These are phyloP conservation scores for Hephaestus fuliginosus DNA, from an alignment of 2,797 vertebrate species.

Conservation along the genomic window DNA sequence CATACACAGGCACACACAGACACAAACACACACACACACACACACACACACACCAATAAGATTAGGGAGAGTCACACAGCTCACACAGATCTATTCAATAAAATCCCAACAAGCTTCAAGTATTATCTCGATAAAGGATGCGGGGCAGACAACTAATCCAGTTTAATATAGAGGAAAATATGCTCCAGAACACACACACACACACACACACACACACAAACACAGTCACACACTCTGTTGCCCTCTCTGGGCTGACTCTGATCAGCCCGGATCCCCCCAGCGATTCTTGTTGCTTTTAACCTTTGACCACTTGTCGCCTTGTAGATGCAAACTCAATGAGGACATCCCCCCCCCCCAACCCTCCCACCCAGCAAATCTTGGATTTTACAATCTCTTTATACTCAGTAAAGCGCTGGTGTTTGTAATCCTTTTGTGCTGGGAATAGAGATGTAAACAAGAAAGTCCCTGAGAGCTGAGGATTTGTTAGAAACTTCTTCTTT, in stretches of 20 bases:
- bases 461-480: slow-evolving; percentile 66
- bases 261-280: slow-evolving; percentile 10
- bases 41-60: slow-evolving; percentile 43
- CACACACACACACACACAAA: background rate
- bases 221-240: slow-evolving; percentile 7
- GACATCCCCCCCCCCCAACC: slow-evolving; percentile 37
- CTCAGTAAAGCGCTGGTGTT: slow-evolving; percentile 54
- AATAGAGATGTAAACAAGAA: slow-evolving; percentile 70
- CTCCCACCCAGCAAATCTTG: slow-evolving; percentile 28
- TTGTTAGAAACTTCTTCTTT: slow-evolving; percentile 33
- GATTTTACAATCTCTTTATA: slow-evolving; percentile 62
- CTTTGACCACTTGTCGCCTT: slow-evolving; percentile 48
- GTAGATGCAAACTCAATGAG: slow-evolving; percentile 36
- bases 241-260: background rate
- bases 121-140: slow-evolving; percentile 80
- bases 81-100: slow-evolving; percentile 75
- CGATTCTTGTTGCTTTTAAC: slow-evolving; percentile 46
- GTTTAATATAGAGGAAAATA: slow-evolving; percentile 77
- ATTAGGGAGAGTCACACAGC: slow-evolving; percentile 76
- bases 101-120: slow-evolving; percentile 73
- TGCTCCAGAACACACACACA: slow-evolving; percentile 47
- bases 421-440: slow-evolving; percentile 70
- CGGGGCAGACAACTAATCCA: slow-evolving; percentile 77
- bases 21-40: slow-evolving; percentile 25
- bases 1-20: background rate